These are phyloP conservation scores for Pterophyllum scalare DNA, from an alignment of 2,113 vertebrate genomes.

Conservation along the genomic window DNA sequence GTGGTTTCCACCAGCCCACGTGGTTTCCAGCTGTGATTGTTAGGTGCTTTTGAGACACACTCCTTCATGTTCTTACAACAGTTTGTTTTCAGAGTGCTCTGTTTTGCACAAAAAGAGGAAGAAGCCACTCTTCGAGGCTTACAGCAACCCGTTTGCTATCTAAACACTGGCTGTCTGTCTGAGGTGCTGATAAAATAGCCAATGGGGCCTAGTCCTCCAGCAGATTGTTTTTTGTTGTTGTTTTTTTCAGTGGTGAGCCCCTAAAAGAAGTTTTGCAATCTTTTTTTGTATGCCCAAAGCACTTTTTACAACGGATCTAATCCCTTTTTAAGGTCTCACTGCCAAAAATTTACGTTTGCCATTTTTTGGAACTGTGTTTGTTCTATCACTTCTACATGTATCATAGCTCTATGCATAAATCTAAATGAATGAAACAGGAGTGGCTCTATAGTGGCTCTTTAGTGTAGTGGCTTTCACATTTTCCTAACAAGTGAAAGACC, in stretches of 20 bases:
- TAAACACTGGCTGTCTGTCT: slow-evolving; percentile 65
- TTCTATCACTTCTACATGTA: neutral
- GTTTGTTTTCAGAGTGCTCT: slow-evolving; percentile 65
- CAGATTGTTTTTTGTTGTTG: neutral
- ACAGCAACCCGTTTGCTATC: slow-evolving; percentile 57
- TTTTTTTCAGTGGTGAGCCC: neutral
- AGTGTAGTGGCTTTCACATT: too few relatives aligned
- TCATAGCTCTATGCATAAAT: neutral
- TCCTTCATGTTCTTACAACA: slow-evolving; percentile 40
- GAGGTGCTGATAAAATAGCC: slow-evolving; percentile 41
- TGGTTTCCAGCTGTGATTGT: slow-evolving; percentile 16
- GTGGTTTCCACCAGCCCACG: neutral
- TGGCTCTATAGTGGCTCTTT: too few relatives aligned
- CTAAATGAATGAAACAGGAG: neutral
- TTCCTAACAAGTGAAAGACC: neutral
- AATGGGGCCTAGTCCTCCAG: neutral
- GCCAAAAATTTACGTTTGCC: accelerated
- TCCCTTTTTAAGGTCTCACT: neutral
- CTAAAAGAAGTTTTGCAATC: slow-evolving; percentile 5
- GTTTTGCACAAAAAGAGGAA: slow-evolving; percentile 69
- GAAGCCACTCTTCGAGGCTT: slow-evolving; percentile 67
- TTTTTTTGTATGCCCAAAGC: neutral
- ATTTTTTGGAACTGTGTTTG: neutral
- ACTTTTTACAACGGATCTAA: neutral
- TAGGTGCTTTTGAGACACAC: neutral